Percentiles rank a stretch among this genome's conserved stretches.
Conservation (phyloP, 2,888 invertebrate species). For the Nyleta sp. region DNA sequence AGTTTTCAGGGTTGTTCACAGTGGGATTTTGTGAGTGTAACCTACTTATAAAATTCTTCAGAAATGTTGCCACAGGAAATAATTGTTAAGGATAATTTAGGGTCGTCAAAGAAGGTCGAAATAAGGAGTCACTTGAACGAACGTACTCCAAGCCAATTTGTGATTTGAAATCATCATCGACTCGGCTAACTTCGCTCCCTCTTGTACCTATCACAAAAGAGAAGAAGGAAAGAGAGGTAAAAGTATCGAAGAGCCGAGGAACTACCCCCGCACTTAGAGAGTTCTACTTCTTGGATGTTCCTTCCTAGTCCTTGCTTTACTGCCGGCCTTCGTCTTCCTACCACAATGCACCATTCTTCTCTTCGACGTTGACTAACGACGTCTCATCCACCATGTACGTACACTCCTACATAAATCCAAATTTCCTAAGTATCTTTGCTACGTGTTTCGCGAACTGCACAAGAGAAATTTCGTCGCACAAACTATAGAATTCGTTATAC, state of each 20-base stretch:
- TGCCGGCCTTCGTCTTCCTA: slow-evolving; percentile 68
- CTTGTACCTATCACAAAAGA: slow-evolving; percentile 57
- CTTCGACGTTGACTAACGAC: slow-evolving; percentile 77
- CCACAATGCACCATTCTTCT: slow-evolving; percentile 76
- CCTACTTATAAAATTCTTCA: too few species aligned
- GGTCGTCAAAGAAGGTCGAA: too few species aligned
- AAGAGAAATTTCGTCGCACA: slow-evolving; percentile 58
- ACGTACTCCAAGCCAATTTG: slow-evolving; percentile 35
- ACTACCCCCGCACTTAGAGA: slow-evolving; percentile 61
- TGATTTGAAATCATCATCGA: slow-evolving; percentile 66
- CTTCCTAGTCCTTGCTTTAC: slow-evolving; percentile 68
- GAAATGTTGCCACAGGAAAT: too few species aligned
- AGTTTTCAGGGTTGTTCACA: too few species aligned
- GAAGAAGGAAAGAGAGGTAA: slow-evolving; percentile 62
- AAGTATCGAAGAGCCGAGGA: slow-evolving; percentile 68
- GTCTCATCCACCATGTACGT: slow-evolving; percentile 63
- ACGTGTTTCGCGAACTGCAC: slow-evolving; percentile 61
- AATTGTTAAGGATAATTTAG: too few species aligned
- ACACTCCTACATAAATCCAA: slow-evolving; percentile 64
- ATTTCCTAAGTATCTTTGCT: slow-evolving; percentile 66
- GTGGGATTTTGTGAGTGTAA: too few species aligned
- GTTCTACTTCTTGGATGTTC: slow-evolving; percentile 72
- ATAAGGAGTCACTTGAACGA: too few species aligned
- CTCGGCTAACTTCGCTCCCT: slow-evolving; percentile 70
- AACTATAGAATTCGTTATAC: slow-evolving; percentile 60